phyloP scores from a whole-genome alignment of 2,797 vertebrate species.

The Babyrousa celebensis region DNA sequence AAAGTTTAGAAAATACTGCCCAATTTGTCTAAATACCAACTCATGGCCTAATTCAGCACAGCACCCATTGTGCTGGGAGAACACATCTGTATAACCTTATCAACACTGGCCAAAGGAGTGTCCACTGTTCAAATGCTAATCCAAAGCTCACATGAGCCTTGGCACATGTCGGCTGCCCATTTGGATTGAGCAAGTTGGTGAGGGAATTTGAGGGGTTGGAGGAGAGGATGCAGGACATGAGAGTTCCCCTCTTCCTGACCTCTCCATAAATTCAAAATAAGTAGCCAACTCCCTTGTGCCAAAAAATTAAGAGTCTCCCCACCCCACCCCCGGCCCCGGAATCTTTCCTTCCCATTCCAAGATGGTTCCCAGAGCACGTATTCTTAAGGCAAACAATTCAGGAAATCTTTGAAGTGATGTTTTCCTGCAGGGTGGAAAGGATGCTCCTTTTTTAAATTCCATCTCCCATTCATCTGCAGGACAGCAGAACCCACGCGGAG shows the following conservation, averaged over 20 bases:
- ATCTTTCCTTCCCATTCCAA: not conserved
- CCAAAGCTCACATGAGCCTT: not conserved
- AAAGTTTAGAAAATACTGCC: constrained; percentile 74
- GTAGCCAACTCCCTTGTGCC: not conserved
- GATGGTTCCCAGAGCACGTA: not conserved
- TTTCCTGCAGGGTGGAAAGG: not conserved
- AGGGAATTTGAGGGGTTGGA: not conserved
- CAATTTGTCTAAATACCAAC: constrained; percentile 76
- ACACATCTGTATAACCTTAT: constrained; percentile 35
- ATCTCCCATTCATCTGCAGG: not conserved
- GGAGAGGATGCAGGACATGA: not conserved
- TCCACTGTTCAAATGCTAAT: not conserved
- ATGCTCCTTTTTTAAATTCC: not conserved
- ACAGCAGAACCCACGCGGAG: not conserved
- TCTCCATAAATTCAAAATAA: not conserved
- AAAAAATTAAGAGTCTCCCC: not conserved
- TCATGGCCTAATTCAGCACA: not conserved
- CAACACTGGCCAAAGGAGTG: not conserved
- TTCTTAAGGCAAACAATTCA: not conserved
- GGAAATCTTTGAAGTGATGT: not conserved
- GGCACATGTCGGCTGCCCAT: not conserved
- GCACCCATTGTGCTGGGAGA: not conserved
- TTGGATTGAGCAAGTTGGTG: not conserved
- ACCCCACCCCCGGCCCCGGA: not conserved
- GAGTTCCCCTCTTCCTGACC: not conserved